phyloP scores from a whole-genome alignment of 2,888 invertebrate genomes.

The Clanis bilineata region DNA sequence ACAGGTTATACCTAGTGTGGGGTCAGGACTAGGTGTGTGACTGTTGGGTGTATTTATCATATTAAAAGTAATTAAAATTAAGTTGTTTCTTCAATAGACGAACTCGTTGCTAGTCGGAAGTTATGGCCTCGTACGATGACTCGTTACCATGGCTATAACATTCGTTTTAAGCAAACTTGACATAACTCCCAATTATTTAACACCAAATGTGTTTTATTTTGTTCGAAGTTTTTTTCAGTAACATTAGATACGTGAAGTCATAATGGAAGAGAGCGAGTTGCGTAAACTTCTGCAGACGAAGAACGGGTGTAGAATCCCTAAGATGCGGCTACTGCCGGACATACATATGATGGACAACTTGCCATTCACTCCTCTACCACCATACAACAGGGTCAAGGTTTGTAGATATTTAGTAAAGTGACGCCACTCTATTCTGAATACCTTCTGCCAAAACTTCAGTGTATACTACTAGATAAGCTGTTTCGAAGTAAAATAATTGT shows the following conservation, averaged over 20 bases:
- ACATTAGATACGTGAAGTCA: conserved; percentile 19
- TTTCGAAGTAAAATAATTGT: too few relatives aligned
- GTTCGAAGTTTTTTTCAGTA: not conserved
- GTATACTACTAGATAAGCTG: too few relatives aligned
- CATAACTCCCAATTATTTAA: conserved; percentile 15
- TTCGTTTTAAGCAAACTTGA: conserved; percentile 13
- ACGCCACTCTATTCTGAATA: too few relatives aligned
- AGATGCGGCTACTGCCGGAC: conserved; percentile 67
- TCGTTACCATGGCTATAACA: conserved; percentile 27
- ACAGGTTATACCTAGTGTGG: too few relatives aligned
- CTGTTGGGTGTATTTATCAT: too few relatives aligned
- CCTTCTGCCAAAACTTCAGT: too few relatives aligned
- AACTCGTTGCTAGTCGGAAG: too few relatives aligned
- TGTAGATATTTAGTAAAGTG: conserved; percentile 1
- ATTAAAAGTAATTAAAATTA: too few relatives aligned
- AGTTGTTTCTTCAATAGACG: too few relatives aligned
- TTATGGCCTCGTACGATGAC: too few relatives aligned
- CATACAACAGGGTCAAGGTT: conserved; percentile 74
- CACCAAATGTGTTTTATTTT: not conserved
- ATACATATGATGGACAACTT: conserved; percentile 60
- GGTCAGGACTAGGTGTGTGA: too few relatives aligned
- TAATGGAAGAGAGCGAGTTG: conserved; percentile 71
- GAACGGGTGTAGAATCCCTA: conserved; percentile 69
- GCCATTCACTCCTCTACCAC: conserved; percentile 65
- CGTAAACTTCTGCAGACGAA: conserved; percentile 69